Evolutionary conservation across 2,797 vertebrate species (phyloP).

Genomic region (Thunnus albacares): DNA sequence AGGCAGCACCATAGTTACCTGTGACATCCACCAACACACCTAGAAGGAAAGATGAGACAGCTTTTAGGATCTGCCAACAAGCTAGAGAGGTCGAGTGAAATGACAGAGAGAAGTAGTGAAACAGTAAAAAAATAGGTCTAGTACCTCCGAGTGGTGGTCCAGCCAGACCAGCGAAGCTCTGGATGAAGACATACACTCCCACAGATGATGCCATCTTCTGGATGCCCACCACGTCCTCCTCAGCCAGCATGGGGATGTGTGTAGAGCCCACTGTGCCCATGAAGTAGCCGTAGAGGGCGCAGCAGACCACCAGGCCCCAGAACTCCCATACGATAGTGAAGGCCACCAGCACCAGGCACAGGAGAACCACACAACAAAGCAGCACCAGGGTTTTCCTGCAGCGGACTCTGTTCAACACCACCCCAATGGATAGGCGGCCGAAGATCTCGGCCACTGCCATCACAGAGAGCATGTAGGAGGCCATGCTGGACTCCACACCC

Average conservation of each 20-base stretch:
- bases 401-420: conserved; percentile 85
- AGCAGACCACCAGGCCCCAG: conserved; percentile 92
- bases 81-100: neutral
- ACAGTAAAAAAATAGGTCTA: neutral
- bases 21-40: conserved; percentile 93
- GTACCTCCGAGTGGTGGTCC: conserved; percentile 96
- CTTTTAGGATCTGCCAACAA: conserved; percentile 23
- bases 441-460: conserved; percentile 94
- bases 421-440: conserved; percentile 90
- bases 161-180: conserved; percentile 94
- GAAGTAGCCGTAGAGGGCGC: conserved; percentile 91
- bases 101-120: neutral
- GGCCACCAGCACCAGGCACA: conserved; percentile 89
- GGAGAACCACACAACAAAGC: conserved; percentile 88
- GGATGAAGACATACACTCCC: conserved; percentile 94
- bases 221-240: conserved; percentile 93
- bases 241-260: conserved; percentile 95
- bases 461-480: conserved; percentile 90
- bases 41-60: conserved; percentile 59
- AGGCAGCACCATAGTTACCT: conserved; percentile 92
- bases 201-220: conserved; percentile 93
- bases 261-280: conserved; percentile 92
- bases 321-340: conserved; percentile 91
- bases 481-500: conserved; percentile 85
- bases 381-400: conserved; percentile 92